Conservation (phyloP, 2,113 vertebrate species). For the Guaruba guarouba region DNA sequence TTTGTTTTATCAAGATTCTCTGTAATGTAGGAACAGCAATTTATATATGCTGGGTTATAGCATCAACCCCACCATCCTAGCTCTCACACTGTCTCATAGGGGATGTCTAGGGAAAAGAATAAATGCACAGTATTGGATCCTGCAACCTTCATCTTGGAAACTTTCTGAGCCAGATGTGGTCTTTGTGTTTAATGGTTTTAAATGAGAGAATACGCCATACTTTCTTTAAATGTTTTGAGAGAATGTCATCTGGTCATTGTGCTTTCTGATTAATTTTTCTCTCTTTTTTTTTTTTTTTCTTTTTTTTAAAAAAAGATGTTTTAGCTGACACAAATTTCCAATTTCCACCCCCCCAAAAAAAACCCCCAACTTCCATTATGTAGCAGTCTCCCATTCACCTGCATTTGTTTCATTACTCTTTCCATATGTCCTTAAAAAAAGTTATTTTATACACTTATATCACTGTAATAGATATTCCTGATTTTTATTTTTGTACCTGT, state of each 20-base stretch:
- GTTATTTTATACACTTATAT: background rate
- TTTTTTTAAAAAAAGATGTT: background rate
- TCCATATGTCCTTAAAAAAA: background rate
- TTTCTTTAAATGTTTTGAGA: background rate
- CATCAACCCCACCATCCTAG: background rate
- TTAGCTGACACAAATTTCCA: background rate
- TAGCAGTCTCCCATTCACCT: background rate
- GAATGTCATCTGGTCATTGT: background rate
- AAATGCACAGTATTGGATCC: background rate
- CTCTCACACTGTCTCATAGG: background rate
- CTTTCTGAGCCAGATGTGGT: background rate
- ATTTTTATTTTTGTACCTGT: background rate
- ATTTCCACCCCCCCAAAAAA: background rate
- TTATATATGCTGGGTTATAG: background rate
- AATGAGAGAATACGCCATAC: background rate
- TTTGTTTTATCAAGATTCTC: background rate
- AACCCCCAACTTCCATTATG: too few species aligned
- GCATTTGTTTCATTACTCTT: background rate
- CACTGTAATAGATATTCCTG: background rate
- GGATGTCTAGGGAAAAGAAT: background rate
- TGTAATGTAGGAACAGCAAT: background rate
- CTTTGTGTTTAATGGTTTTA: background rate
- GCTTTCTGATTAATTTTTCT: background rate
- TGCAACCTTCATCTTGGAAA: background rate
- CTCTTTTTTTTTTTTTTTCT: background rate